Evolutionary conservation across 2,113 vertebrate species (phyloP), one percentile per base, ranked within the genome.

Genomic region (Eurystomus gularis): DNA sequence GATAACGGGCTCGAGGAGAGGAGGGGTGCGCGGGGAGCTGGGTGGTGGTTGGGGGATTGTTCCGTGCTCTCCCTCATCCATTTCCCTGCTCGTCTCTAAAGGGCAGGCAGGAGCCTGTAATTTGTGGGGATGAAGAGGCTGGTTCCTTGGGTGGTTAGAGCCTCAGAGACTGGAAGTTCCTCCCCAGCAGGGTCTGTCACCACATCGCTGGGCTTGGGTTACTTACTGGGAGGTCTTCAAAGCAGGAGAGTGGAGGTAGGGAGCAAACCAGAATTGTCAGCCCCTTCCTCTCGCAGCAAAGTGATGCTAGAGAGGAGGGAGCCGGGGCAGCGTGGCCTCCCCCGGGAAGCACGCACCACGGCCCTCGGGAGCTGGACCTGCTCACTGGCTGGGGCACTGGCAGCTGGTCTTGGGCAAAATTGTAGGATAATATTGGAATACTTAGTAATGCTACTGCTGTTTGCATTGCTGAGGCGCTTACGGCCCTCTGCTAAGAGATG

Each of bases 31-130:
- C 6, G 2, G 83, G 18, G 61, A 92, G 90, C 90, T 70, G 96
- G 71, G 35, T 86, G 86, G 83, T 82, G 76, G 96, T 46, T 80
- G 61, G 93, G 82, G 89, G 86, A 37, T 86, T 64, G 76, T 94
- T 93, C 86, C 5, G 0, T 71, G 51, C 86, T 77, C 57, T 25
- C 86, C 57, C 71, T 92, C 96, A 69, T 94, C 88, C 83, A 35
- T 73, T 78, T 86, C 92, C 91, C 90, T 82, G 75, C 83, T 91
- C 39, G 51, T 84, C 49, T 13, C 49, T 51, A 44, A 85, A 90
- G 96, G 97, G 96, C 97, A 96, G 97, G 97, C 92, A 88, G 94
- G 95, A 97, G 96, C 96, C 98, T 98, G 98, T 97, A 55, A 82
- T 96, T 95, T 95, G 96, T 96, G 97, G 95, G 95, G 96, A 97